Percentiles rank a stretch among this genome's conserved stretches.
phyloP scores from a whole-genome alignment of 2,888 invertebrate genomes.

The Heliconius sara region DNA sequence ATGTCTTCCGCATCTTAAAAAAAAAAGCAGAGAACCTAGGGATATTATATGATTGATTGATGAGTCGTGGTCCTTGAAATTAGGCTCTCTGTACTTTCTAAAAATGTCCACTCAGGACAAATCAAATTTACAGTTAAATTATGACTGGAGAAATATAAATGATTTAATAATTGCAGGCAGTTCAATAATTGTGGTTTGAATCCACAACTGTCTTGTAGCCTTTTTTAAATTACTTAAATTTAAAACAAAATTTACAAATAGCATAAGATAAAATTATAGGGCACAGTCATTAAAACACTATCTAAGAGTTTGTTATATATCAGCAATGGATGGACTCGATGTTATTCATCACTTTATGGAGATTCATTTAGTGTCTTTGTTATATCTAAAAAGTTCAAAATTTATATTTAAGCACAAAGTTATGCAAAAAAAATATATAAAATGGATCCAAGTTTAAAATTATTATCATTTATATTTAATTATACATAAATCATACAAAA shows the following conservation, averaged over 20 bases:
- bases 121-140: too few relatives aligned
- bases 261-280: not conserved
- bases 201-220: not conserved
- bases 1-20: not conserved
- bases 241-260: not conserved
- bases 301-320: slow-evolving; percentile 10
- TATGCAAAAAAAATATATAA: not conserved
- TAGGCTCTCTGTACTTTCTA: not conserved
- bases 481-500: not conserved
- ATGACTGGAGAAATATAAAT: not conserved
- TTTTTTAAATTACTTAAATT: not conserved
- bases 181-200: not conserved
- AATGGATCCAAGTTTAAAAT: not conserved
- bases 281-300: not conserved
- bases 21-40: not conserved
- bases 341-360: slow-evolving; percentile 1
- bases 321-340: slow-evolving; percentile 15
- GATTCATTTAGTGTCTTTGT: slow-evolving; percentile 2
- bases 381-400: not conserved
- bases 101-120: too few relatives aligned
- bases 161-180: not conserved
- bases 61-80: not conserved
- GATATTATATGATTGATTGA: not conserved
- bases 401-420: not conserved
- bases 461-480: not conserved